These are phyloP conservation scores for Holacanthella duospinosa DNA, from an alignment of 2,888 invertebrate genomes.

Conservation along the genomic window DNA sequence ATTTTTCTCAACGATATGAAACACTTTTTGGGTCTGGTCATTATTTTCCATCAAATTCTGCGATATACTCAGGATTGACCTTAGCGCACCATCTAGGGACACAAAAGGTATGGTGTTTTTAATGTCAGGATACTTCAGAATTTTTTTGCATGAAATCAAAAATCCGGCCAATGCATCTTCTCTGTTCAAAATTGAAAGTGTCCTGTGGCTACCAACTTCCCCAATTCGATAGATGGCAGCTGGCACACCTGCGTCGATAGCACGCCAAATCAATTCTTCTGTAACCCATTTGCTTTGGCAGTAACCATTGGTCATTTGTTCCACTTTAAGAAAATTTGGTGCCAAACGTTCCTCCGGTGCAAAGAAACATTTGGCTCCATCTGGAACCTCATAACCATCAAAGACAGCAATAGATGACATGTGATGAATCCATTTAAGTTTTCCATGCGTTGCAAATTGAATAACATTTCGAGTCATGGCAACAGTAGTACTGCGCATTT, in stretches of 20 bases:
- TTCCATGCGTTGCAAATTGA: neutral
- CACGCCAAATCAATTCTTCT: neutral
- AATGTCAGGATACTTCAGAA: neutral
- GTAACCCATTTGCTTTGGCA: neutral
- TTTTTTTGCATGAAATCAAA: neutral
- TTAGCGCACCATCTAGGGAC: neutral
- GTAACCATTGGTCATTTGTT: neutral
- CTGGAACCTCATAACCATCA: neutral
- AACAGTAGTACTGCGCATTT: neutral
- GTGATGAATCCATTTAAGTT: no score
- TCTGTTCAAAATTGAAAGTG: neutral
- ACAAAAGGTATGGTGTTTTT: neutral
- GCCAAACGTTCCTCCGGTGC: neutral
- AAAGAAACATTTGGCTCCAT: no score
- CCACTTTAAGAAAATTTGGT: neutral
- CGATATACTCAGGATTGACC: neutral
- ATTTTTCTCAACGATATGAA: neutral
- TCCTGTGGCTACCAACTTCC: neutral
- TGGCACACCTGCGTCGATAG: neutral
- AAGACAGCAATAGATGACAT: neutral
- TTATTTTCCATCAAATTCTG: neutral
- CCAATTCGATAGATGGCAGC: neutral
- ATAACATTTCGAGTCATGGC: neutral
- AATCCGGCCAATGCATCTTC: neutral
- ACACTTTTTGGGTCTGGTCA: neutral